Evolutionary conservation across 2,113 vertebrate species (phyloP).

Genomic region (Paraplagusia blochii): DNA sequence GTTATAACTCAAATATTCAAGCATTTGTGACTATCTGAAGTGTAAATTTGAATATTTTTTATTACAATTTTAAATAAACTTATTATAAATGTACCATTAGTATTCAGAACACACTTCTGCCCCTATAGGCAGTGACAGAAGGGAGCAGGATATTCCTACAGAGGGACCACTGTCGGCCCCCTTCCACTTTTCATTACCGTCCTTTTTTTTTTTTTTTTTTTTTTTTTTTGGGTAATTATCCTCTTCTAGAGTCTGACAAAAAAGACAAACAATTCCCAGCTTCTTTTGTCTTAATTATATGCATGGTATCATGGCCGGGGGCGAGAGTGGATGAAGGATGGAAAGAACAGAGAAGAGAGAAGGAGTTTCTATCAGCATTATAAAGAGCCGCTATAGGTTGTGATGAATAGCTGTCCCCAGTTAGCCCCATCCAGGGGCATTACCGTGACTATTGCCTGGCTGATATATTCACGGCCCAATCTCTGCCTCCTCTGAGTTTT

Average conservation of each 20-base stretch:
- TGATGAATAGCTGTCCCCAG: constrained; percentile 61
- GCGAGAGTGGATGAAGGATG: constrained; percentile 37
- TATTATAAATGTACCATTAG: no score
- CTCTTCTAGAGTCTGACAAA: constrained; percentile 44
- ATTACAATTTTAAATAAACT: no score
- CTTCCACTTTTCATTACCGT: constrained; percentile 66
- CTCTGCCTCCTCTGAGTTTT: constrained; percentile 68
- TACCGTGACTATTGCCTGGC: constrained; percentile 51
- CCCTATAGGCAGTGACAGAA: constrained; percentile 32
- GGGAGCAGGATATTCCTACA: constrained; percentile 32
- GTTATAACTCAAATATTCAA: no score
- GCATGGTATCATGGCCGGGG: constrained; percentile 58
- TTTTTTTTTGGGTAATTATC: constrained; percentile 65
- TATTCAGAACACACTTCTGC: constrained; percentile 1
- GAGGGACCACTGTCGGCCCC: constrained; percentile 50
- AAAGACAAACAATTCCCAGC: constrained; percentile 55
- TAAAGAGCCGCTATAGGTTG: constrained; percentile 56
- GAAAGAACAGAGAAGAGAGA: constrained; percentile 20
- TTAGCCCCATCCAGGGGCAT: constrained; percentile 52
- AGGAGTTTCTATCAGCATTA: constrained; percentile 50
- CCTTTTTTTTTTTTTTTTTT: no score
- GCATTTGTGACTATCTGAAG: no score
- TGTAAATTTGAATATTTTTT: no score
- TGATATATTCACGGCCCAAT: constrained; percentile 70
- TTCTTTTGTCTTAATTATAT: constrained; percentile 69